phyloP scores from a whole-genome alignment of 2,113 vertebrate species.

The Abramis brama region DNA sequence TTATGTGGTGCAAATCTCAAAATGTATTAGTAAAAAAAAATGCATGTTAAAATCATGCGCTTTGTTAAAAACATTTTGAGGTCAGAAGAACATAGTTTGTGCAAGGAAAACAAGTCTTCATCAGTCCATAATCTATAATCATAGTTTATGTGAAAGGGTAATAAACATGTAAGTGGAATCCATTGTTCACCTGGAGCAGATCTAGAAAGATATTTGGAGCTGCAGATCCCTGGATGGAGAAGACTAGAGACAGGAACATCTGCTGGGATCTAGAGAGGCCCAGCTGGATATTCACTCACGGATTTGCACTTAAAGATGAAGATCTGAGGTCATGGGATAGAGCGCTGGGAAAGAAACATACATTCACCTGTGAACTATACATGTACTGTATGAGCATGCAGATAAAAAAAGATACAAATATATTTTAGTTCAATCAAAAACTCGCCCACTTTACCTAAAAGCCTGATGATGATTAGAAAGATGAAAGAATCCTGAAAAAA shows the following conservation, averaged over 20 bases:
- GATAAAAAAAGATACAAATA: not conserved
- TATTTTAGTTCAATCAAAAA: no score
- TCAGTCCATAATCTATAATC: not conserved
- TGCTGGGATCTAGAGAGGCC: slow-evolving; percentile 61
- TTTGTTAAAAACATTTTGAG: not conserved
- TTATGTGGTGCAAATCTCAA: not conserved
- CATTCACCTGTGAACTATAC: not conserved
- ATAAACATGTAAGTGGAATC: slow-evolving; percentile 41
- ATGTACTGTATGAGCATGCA: not conserved
- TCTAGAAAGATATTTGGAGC: slow-evolving; percentile 49
- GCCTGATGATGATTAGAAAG: not conserved
- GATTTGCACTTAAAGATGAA: slow-evolving; percentile 2
- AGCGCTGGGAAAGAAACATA: not conserved
- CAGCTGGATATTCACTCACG: slow-evolving; percentile 48
- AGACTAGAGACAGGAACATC: slow-evolving; percentile 62
- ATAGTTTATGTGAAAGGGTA: not conserved
- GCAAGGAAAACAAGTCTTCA: not conserved
- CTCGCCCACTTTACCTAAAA: not conserved
- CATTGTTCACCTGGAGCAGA: slow-evolving; percentile 48
- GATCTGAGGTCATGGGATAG: slow-evolving; percentile 2
- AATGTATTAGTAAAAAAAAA: not conserved
- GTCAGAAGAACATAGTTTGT: not conserved
- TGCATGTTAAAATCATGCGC: not conserved
- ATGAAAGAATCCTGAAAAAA: not conserved
- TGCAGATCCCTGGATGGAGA: slow-evolving; percentile 60